Percentiles rank a stretch among this genome's conserved stretches.
These are phyloP conservation scores for Drosophila dunni DNA, from an alignment of 1,140 invertebrate genomes.

Conservation along the genomic window DNA sequence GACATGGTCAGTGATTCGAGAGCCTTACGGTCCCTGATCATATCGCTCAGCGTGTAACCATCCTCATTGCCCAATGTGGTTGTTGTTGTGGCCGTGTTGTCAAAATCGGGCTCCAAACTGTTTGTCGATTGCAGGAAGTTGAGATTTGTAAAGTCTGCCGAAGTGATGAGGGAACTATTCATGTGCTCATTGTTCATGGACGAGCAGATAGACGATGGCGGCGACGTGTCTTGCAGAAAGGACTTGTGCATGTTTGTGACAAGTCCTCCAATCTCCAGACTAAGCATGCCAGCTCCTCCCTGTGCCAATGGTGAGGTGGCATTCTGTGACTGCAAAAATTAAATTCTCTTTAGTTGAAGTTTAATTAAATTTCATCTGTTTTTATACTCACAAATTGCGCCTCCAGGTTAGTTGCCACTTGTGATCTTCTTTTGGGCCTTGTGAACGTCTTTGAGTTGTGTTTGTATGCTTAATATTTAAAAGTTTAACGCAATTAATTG, in stretches of 20 bases:
- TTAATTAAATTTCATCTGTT: no score
- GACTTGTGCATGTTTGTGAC: constrained; percentile 82
- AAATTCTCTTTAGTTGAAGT: neutral
- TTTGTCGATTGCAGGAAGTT: constrained; percentile 78
- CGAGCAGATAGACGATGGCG: constrained; percentile 80
- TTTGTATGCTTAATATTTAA: constrained; percentile 68
- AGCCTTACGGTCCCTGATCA: constrained; percentile 77
- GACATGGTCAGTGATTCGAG: constrained; percentile 77
- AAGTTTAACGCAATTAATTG: constrained; percentile 20
- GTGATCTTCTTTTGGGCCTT: constrained; percentile 67
- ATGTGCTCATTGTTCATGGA: constrained; percentile 78
- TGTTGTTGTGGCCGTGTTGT: constrained; percentile 47
- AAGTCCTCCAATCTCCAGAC: constrained; percentile 77
- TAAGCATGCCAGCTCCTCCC: constrained; percentile 50
- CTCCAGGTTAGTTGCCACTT: constrained; percentile 70
- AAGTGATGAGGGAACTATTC: constrained; percentile 83
- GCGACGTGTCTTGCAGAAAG: constrained; percentile 80
- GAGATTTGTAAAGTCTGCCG: constrained; percentile 80
- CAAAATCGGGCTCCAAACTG: constrained; percentile 58
- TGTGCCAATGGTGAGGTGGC: constrained; percentile 20
- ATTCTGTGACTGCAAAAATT: constrained; percentile 46
- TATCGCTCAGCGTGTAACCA: constrained; percentile 72
- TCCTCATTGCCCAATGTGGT: constrained; percentile 32
- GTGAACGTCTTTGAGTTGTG: constrained; percentile 81
- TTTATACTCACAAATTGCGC: constrained; percentile 69